Evolutionary conservation across 2,888 invertebrate species (phyloP).

Genomic region (Exephanes ischioxanthus): DNA sequence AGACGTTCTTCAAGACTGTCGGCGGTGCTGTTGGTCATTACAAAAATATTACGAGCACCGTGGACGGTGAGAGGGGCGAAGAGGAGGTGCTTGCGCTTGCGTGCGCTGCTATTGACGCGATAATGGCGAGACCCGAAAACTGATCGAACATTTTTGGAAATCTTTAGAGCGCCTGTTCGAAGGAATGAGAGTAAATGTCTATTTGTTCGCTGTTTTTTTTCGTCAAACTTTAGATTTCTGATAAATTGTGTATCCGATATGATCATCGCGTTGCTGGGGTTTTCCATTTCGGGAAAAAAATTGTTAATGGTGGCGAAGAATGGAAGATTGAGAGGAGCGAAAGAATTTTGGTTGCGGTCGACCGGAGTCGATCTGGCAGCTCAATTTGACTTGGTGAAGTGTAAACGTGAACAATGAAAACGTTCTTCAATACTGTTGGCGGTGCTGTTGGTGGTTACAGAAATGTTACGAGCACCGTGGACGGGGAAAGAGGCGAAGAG

Average conservation of each 20-base stretch:
- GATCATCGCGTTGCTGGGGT: too few species aligned
- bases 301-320: too few species aligned
- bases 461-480: constrained; percentile 60
- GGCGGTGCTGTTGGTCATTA: constrained; percentile 56
- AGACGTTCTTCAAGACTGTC: constrained; percentile 63
- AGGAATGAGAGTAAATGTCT: background rate
- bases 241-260: too few species aligned
- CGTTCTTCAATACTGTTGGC: constrained; percentile 62
- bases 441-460: constrained; percentile 55
- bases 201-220: background rate
- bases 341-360: constrained; percentile 11
- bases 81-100: constrained; percentile 65
- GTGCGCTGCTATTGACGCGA: constrained; percentile 61
- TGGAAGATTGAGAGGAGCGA: too few species aligned
- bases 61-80: constrained; percentile 67
- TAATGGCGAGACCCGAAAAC: constrained; percentile 39
- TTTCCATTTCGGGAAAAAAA: too few species aligned
- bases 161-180: too few species aligned
- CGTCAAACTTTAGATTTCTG: too few species aligned
- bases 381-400: constrained; percentile 67
- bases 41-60: constrained; percentile 56
- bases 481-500: constrained; percentile 66
- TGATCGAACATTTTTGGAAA: background rate
- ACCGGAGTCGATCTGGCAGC: constrained; percentile 44
- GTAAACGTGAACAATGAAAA: constrained; percentile 62